phyloP scores from a whole-genome alignment of 2,113 vertebrate genomes.

The Lanius ludovicianus region DNA sequence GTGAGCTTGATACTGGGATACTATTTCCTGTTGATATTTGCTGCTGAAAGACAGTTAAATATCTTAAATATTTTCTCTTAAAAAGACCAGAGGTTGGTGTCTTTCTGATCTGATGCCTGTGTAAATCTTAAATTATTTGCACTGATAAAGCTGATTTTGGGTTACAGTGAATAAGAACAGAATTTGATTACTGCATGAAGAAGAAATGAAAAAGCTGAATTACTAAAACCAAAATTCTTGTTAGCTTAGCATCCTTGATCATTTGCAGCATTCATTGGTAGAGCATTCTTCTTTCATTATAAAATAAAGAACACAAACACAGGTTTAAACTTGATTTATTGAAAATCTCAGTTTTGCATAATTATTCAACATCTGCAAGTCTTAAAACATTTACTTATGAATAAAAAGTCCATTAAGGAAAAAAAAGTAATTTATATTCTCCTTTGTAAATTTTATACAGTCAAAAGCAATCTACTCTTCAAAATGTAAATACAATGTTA shows the following conservation, averaged over 20 bases:
- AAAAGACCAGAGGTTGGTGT: neutral
- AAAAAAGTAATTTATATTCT: neutral
- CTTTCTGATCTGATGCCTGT: neutral
- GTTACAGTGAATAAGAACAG: neutral
- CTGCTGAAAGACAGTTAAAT: neutral
- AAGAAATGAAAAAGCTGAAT: neutral
- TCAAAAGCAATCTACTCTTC: neutral
- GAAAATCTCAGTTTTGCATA: conserved; percentile 33
- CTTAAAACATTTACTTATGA: conserved; percentile 19
- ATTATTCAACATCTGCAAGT: conserved; percentile 1
- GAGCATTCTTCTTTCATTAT: neutral
- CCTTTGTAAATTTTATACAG: neutral
- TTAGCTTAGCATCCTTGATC: neutral
- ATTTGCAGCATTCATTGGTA: neutral
- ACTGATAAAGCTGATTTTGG: neutral
- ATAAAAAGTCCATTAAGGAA: conserved; percentile 39
- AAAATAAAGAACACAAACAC: neutral
- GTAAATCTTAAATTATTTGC: neutral
- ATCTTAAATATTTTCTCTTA: neutral
- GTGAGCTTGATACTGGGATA: neutral
- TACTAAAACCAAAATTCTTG: neutral
- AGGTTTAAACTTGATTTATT: conserved; percentile 46
- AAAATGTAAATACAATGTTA: neutral
- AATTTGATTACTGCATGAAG: neutral
- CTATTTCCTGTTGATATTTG: neutral